Conservation (phyloP, 2,888 invertebrate genomes). For the Ramazzottius varieornatus region DNA sequence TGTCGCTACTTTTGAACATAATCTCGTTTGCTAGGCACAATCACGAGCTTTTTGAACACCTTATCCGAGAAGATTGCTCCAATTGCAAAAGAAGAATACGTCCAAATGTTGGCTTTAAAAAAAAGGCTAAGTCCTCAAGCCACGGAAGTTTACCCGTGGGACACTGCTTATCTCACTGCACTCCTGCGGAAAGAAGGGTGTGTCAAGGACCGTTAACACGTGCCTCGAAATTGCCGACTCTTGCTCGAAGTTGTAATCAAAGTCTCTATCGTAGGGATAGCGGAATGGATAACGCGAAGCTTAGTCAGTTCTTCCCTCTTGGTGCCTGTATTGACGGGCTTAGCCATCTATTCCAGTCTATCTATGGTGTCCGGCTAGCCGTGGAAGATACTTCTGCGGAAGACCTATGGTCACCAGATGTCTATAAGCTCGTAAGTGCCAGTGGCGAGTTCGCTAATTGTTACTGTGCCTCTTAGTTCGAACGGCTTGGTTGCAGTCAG, state of each 20-base stretch:
- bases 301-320: conserved; percentile 70
- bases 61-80: neutral
- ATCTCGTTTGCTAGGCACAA: neutral
- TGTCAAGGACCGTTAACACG: neutral
- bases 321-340: conserved; percentile 90
- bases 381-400: conserved; percentile 42
- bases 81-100: conserved; percentile 8
- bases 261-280: too few species aligned
- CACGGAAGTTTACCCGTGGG: neutral
- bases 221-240: neutral
- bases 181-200: neutral
- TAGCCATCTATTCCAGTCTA: conserved; percentile 50
- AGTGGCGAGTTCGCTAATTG: neutral
- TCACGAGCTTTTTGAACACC: neutral
- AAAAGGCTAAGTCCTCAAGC: conserved; percentile 4
- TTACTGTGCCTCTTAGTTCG: too few species aligned
- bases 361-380: conserved; percentile 54
- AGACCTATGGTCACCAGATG: conserved; percentile 62
- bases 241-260: too few species aligned
- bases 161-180: neutral
- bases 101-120: conserved; percentile 9
- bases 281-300: too few species aligned
- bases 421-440: conserved; percentile 51
- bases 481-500: conserved; percentile 24
- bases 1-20: neutral